Evolutionary conservation across 2,888 invertebrate species (phyloP), one percentile per base, ranked within the genome.

Genomic region (Thysanoteuthis rhombus): DNA sequence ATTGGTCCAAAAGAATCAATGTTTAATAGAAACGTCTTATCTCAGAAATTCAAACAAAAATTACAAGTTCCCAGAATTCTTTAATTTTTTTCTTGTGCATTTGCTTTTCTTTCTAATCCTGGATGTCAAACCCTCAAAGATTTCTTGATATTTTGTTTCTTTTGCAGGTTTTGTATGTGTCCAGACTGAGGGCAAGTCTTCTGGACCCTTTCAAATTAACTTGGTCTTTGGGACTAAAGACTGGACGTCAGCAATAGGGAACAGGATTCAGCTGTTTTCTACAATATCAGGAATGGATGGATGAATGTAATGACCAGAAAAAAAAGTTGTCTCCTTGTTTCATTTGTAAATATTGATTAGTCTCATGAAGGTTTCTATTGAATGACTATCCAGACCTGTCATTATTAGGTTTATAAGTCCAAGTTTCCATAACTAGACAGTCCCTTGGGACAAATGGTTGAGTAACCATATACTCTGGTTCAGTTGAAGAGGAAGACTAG

Each of bases 131-230:
- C 25, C 19, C 12, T 75, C 12, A 0, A 75, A 75, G 36, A 12
- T 16, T 10, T 75, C 25, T 32, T n/a, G 36, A 75, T 58, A 28
- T 32, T 93, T 40, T 89, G n/a, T 90, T 93, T n/a, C 32, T 47
- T 47, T 94, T 93, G 22, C 93, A 94, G 94, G 92, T 93, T 39
- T 75, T 93, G 36, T 92, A 92, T 40, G 93, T 93, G n/a, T 39
- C 92, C n/a, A 42, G 89, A n/a, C 45, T 93, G 89, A 58, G 38
- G 8, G 92, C 58, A 8, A 89, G 42, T 19, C 92, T 93, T 58
- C 92, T 93, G n/a, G 38, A 25, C n/a, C 93, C 93, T 36, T 93
- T 93, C 40, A 19, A 75, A 32, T 89, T 93, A 92, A 89, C 89
- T 22, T 93, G 93, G 93, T 42, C 36, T 22, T 89, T 93, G 16